A percentile compares a stretch with the other conserved stretches of the same genome.
phyloP scores from a whole-genome alignment of 2,113 vertebrate species.

The Scatophagus argus region DNA sequence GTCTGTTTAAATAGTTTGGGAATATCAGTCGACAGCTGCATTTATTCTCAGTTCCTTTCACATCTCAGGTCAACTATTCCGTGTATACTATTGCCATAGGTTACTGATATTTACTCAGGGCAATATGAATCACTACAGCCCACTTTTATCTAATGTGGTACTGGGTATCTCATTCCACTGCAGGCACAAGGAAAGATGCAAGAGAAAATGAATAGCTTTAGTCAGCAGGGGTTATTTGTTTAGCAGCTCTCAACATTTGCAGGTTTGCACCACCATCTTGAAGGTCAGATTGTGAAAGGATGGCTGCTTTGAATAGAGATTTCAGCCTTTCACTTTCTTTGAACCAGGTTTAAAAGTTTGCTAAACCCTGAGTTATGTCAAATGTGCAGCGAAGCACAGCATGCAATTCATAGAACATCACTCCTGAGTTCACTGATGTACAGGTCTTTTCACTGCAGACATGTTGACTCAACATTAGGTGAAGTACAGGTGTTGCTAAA shows the following conservation, averaged over 20 bases:
- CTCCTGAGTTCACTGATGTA: not conserved
- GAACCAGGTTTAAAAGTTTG: not conserved
- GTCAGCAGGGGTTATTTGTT: not conserved
- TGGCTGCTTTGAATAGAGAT: not conserved
- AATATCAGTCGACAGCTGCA: not conserved
- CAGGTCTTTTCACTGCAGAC: not conserved
- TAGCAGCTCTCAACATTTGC: not conserved
- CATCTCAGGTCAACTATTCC: constrained; percentile 31
- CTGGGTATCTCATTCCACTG: not conserved
- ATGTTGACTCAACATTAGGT: not conserved
- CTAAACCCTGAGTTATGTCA: not conserved
- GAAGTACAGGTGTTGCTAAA: not conserved
- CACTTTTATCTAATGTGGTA: not conserved
- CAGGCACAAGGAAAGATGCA: not conserved
- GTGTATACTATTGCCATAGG: not conserved
- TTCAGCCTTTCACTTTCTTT: not conserved
- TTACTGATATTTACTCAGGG: not conserved
- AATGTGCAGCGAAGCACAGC: not conserved
- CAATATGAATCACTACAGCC: not conserved
- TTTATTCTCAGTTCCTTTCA: constrained; percentile 28
- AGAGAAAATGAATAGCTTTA: not conserved
- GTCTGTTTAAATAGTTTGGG: not conserved
- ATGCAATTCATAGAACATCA: not conserved
- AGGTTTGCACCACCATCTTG: not conserved
- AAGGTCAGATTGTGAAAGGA: not conserved